Base-by-base conservation (phyloP, 2,888 invertebrate species). In the Mactromeris polynyma region DNA sequence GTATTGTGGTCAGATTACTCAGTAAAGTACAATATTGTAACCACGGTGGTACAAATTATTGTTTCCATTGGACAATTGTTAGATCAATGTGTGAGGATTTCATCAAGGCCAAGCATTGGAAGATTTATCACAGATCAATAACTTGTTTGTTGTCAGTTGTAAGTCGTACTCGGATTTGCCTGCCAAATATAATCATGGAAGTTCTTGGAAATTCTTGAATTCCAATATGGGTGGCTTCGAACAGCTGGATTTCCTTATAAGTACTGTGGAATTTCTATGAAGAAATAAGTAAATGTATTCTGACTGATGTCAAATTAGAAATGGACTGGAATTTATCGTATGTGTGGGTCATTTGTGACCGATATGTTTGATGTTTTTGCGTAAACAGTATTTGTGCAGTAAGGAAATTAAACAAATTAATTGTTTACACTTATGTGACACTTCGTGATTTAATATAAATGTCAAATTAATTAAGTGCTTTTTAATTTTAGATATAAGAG, bases 41-140 rank as follows among this genome's bases (percentile, higher is more conserved):
- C 58, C 26, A n/a, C 26, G 26, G n/a, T 26, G 58, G 21, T 64
- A 9, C 26, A 26, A 26, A 64, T 64, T n/a, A 26, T 64, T 64
- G 58, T 64, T 64, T 64, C 26, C 26, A 26, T 11, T 64, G 58
- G 58, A 64, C 58, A 64, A 26, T 21, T 26, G 26, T 26, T 64
- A 26, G 58, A 64, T 64, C 58, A 64, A 64, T 64, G 58, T 64
- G 58, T 64, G 26, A 64, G 26, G 26, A 9, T 26, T 64, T 26
- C 58, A 64, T 64, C 58, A 26, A 46, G 46, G 46, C 46, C 46
- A 46, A 46, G 58, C 58, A 26, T n/a, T 6, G 58, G 58, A 64
- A 26, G 7, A n/a, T 64, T 64, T 64, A 64, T 64, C 58, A 64
- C 58, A 26, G 58, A 64, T 64, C 58, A n/a, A 64, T 64, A 64